These are phyloP conservation scores for Lamellibrachia columna DNA, from an alignment of 2,888 invertebrate species.

Conservation along the genomic window DNA sequence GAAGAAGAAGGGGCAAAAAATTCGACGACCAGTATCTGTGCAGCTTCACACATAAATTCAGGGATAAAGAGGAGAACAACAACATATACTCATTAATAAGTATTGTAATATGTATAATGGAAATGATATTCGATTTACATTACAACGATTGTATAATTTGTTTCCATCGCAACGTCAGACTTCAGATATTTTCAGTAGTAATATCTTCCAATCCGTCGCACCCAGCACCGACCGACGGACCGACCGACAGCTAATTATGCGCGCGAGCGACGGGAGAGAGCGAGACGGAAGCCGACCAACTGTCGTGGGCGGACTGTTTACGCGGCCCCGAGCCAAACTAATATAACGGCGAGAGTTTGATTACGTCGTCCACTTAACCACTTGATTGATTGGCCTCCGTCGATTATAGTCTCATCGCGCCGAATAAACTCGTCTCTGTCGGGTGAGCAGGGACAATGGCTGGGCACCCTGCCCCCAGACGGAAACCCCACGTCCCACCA, in stretches of 20 bases:
- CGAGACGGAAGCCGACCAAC: background rate
- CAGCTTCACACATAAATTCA: too few relatives aligned
- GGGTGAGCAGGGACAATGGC: background rate
- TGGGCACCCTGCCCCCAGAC: background rate
- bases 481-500: background rate
- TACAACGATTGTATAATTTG: background rate
- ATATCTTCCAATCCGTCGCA: background rate
- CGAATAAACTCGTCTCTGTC: background rate
- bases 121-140: background rate
- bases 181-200: background rate
- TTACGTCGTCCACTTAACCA: conserved; percentile 8
- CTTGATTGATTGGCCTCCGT: conserved; percentile 2
- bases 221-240: background rate
- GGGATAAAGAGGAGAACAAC: too few relatives aligned
- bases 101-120: background rate
- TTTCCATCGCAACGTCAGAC: background rate
- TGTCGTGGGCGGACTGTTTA: background rate
- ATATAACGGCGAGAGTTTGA: background rate
- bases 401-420: conserved; percentile 4
- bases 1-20: too few relatives aligned
- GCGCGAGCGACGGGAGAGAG: background rate
- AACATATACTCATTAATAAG: too few relatives aligned
- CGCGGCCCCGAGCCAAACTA: conserved; percentile 5
- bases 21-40: too few relatives aligned
- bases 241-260: background rate